phyloP scores from a whole-genome alignment of 2,113 vertebrate genomes.

The Sisor rabdophorus region DNA sequence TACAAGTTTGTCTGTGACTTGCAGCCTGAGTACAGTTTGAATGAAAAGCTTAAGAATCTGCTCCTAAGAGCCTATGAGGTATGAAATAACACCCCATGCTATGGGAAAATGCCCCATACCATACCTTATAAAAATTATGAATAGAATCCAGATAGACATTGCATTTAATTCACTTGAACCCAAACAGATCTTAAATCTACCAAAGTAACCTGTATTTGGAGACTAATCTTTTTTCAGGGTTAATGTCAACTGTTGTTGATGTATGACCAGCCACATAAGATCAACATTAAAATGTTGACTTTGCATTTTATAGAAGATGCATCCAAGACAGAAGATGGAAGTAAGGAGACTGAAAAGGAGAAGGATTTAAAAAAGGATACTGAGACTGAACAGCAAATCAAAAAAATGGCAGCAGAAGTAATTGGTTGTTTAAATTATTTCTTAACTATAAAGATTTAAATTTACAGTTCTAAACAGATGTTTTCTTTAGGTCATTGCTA shows the following conservation, averaged over 20 bases:
- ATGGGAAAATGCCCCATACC: neutral
- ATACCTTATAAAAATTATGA: neutral
- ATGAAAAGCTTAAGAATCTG: neutral
- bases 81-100: neutral
- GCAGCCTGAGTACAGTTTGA: neutral
- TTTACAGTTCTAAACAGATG: neutral
- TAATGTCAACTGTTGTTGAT: neutral
- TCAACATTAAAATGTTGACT: neutral
- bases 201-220: neutral
- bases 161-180: no score
- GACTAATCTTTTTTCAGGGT: neutral
- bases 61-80: neutral
- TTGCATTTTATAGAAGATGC: constrained; percentile 54
- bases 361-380: constrained; percentile 67
- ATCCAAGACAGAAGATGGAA: constrained; percentile 59
- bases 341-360: constrained; percentile 57
- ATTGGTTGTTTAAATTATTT: neutral
- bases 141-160: neutral
- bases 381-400: constrained; percentile 64
- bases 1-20: neutral
- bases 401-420: constrained; percentile 64
- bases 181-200: no score
- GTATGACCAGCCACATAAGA: neutral
- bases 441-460: neutral
- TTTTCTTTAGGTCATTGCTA: constrained; percentile 65